Conservation (phyloP, 2,888 invertebrate species). For the Desoria tigrina region DNA sequence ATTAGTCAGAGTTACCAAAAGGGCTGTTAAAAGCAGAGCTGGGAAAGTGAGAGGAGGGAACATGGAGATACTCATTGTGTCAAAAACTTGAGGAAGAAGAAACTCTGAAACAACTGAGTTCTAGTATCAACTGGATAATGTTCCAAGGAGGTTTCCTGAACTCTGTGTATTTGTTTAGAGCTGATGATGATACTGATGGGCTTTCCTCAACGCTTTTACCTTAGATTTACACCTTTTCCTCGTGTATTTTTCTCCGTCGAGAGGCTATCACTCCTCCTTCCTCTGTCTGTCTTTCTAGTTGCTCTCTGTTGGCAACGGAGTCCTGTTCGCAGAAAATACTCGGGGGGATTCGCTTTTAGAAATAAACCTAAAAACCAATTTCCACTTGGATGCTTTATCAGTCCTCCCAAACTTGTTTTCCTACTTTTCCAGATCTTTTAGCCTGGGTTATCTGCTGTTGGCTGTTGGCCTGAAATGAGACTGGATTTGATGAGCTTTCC, state of each 20-base stretch:
- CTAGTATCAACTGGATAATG: too few relatives aligned
- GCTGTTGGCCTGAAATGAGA: too few relatives aligned
- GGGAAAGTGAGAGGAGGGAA: too few relatives aligned
- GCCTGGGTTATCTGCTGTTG: too few relatives aligned
- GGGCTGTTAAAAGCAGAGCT: too few relatives aligned
- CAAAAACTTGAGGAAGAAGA: too few relatives aligned
- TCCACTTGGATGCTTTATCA: constrained; percentile 30
- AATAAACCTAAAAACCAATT: constrained; percentile 39
- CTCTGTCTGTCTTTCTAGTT: constrained; percentile 6
- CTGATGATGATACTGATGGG: constrained; percentile 32
- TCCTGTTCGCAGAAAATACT: constrained; percentile 24
- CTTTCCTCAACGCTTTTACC: constrained; percentile 21
- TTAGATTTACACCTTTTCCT: constrained; percentile 34
- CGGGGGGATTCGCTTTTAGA: constrained; percentile 34
- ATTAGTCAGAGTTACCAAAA: too few relatives aligned
- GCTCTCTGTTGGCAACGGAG: constrained; percentile 16
- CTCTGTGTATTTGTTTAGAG: constrained; percentile 7
- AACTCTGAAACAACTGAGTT: too few relatives aligned
- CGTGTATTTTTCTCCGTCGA: constrained; percentile 11
- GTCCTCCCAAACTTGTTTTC: constrained; percentile 7
- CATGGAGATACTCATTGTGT: too few relatives aligned
- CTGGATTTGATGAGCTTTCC: too few relatives aligned
- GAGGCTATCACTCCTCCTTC: constrained; percentile 14
- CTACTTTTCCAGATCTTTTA: background rate
- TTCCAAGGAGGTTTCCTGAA: background rate